These are phyloP conservation scores for Sphenopsis melanotis DNA, from an alignment of 2,797 vertebrate species.

Conservation along the genomic window DNA sequence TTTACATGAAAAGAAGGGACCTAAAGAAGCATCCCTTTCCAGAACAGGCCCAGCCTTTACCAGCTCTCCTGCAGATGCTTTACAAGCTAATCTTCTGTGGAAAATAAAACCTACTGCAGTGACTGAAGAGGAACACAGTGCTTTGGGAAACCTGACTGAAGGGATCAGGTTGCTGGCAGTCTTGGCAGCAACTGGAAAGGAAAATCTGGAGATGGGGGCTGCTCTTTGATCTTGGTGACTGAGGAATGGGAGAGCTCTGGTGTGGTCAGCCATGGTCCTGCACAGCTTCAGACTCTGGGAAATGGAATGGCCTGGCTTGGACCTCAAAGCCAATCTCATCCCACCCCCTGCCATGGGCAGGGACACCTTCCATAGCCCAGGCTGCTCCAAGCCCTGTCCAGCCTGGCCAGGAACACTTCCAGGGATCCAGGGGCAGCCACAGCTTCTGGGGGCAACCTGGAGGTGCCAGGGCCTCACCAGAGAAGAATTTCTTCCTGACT, in stretches of 20 bases:
- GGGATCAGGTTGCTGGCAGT: background rate
- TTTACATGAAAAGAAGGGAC: background rate
- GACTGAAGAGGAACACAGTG: background rate
- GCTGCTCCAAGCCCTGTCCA: background rate
- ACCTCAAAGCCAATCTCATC: fast-evolving
- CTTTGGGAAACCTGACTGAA: background rate
- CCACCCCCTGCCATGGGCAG: background rate
- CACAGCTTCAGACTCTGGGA: background rate
- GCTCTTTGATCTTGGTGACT: background rate
- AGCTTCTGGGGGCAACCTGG: background rate
- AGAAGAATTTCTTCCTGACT: background rate
- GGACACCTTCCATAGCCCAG: background rate
- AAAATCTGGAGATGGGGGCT: background rate
- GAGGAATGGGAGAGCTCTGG: background rate
- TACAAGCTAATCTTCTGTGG: background rate
- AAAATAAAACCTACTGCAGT: background rate
- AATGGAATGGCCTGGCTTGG: background rate
- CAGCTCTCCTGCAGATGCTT: background rate
- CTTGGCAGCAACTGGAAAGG: background rate
- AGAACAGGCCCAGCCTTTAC: background rate
- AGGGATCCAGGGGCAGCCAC: background rate
- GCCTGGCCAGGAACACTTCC: fast-evolving
- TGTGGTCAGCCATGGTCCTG: background rate
- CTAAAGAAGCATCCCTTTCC: background rate
- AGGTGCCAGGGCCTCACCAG: background rate